phyloP scores from a whole-genome alignment of 2,888 invertebrate species.

The Agriopis aurantiaria region DNA sequence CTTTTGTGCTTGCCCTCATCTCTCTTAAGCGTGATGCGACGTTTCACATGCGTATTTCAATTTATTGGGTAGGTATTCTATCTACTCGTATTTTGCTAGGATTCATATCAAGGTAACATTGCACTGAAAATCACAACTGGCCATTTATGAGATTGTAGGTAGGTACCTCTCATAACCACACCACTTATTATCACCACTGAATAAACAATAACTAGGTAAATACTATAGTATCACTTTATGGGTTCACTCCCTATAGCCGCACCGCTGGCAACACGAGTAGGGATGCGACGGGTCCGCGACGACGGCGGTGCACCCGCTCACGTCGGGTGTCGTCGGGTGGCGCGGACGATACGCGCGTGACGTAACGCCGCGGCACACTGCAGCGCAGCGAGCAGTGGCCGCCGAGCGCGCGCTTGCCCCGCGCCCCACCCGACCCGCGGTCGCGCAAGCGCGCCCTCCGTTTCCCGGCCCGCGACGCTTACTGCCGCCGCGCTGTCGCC shows the following conservation, averaged over 20 bases:
- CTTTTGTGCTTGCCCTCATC: not conserved
- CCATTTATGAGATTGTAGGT: not conserved
- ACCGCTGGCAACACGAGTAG: constrained; percentile 14
- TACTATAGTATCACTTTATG: constrained; percentile 5
- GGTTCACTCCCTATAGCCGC: constrained; percentile 7
- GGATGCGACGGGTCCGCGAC: constrained; percentile 14
- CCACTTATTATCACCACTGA: not conserved
- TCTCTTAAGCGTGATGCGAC: not conserved
- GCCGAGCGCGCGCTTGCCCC: constrained; percentile 40
- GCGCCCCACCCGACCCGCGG: constrained; percentile 38
- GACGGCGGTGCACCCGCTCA: constrained; percentile 11
- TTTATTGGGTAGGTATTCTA: not conserved
- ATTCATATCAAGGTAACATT: not conserved
- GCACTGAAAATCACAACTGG: constrained; percentile 1
- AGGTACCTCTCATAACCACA: not conserved
- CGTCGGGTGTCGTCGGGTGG: constrained; percentile 32
- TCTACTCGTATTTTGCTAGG: not conserved
- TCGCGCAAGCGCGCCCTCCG: constrained; percentile 38
- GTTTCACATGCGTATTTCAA: not conserved
- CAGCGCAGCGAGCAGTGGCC: constrained; percentile 57
- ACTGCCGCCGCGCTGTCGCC: constrained; percentile 18
- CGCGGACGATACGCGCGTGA: constrained; percentile 52
- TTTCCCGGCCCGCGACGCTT: constrained; percentile 24
- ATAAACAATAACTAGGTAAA: too few species aligned
- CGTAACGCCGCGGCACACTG: constrained; percentile 68